Evolutionary conservation across 2,888 invertebrate species (phyloP).

Genomic region (Tribolium freemani): DNA sequence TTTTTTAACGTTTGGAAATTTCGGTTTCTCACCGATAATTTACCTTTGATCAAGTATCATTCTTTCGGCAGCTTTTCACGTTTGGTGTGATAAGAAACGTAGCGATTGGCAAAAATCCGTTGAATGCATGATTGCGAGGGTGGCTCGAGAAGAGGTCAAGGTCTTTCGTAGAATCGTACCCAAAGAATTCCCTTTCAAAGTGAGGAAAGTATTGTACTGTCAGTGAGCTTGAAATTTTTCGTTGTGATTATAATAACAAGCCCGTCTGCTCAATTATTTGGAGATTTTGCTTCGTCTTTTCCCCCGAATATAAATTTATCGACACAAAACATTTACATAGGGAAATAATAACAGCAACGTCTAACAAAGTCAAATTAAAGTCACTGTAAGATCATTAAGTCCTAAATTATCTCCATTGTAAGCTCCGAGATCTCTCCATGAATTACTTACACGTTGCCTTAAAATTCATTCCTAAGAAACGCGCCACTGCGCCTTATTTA

Average conservation of each 20-base stretch:
- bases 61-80: not conserved
- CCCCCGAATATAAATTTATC: conserved; percentile 19
- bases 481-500: conserved; percentile 34
- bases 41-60: not conserved
- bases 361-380: conserved; percentile 30
- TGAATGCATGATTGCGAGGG: conserved; percentile 1
- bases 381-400: conserved; percentile 26
- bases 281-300: conserved; percentile 11
- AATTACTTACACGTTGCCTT: conserved; percentile 27
- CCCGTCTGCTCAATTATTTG: conserved; percentile 8
- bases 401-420: conserved; percentile 34
- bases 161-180: conserved; percentile 2
- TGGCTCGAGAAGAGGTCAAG: conserved; percentile 8
- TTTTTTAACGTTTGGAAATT: no score
- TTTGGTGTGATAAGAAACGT: conserved; percentile 3
- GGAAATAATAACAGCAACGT: conserved; percentile 23
- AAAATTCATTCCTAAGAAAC: conserved; percentile 21
- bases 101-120: conserved; percentile 1
- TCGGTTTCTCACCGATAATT: no score
- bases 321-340: conserved; percentile 16
- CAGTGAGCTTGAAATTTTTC: conserved; percentile 17
- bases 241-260: conserved; percentile 19
- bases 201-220: conserved; percentile 25
- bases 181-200: conserved; percentile 7
- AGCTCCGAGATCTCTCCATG: conserved; percentile 19